Conservation (phyloP, 2,797 vertebrate species). For the Gobionotothen gibberifrons region DNA sequence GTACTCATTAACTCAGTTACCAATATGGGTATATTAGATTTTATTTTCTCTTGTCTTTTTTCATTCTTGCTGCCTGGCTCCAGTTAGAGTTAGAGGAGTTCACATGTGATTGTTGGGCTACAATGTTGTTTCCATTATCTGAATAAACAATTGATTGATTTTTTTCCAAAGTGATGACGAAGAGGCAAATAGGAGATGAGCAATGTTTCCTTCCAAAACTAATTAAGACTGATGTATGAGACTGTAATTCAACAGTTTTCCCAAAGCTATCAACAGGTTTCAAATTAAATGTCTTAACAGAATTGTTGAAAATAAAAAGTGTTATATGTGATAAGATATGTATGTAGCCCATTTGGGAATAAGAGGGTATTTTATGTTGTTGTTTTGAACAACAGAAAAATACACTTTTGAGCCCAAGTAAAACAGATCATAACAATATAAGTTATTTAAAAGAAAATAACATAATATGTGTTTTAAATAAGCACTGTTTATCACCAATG, state of each 20-base stretch:
- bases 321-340: background rate
- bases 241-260: background rate
- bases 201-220: background rate
- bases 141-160: too few relatives aligned
- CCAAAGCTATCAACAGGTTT: background rate
- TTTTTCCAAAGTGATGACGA: background rate
- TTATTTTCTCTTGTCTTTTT: too few relatives aligned
- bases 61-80: too few relatives aligned
- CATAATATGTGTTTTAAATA: background rate
- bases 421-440: background rate
- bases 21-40: too few relatives aligned
- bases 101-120: too few relatives aligned
- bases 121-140: too few relatives aligned
- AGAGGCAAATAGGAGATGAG: background rate
- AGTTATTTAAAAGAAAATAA: background rate
- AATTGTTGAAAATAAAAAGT: too few relatives aligned
- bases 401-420: background rate
- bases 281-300: constrained; percentile 2
- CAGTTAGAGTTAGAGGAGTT: too few relatives aligned
- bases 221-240: background rate
- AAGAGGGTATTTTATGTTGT: background rate
- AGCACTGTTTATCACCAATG: background rate
- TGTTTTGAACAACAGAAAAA: background rate
- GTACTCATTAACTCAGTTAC: too few relatives aligned
- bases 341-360: background rate